Evolutionary conservation across 2,113 vertebrate genomes (phyloP), one percentile per base, ranked within the genome.

Genomic region (Ursus arctos): DNA sequence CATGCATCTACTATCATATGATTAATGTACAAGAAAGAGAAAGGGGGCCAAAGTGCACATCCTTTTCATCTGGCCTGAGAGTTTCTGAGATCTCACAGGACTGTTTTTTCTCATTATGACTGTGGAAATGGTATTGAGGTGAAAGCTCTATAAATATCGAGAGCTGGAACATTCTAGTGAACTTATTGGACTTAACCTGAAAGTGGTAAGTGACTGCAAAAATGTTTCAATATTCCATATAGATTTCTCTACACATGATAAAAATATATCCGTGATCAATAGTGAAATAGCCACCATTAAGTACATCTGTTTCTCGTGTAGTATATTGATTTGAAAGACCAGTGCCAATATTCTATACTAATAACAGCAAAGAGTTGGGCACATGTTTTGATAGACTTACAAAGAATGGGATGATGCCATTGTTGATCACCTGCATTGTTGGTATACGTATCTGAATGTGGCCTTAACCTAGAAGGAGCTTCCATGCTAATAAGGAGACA

Each of bases 171-270:
- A 57, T 71, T 93, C 86, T 76, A 69, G 51, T 53, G 77, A 91
- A 24, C n/a, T 92, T 82, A 36, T 26, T 76, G 94, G 36, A 77
- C 18, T 59, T 57, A 28, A 74, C 0, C 8, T 84, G n/a, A 74
- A 67, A 71, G 51, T 80, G 61, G 26, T 79, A 49, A 61, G 36
- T 77, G 57, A 71, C n/a, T 83, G n/a, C 57, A 88, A 7, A 81
- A 53, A 61, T 86, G 57, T 88, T 95, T 59, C 47, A 94, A 0
- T 67, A 65, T 93, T 95, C 43, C 53, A 9, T 91, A 81, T 93
- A 61, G 77, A 84, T 93, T 96, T 97, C n/a, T 88, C 15, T 76
- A 55, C 57, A 76, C n/a, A 22, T 88, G 43, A 74, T 87, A 33
- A 83, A 86, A 95, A 92, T 47, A 24, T 53, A 57, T 80, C 18